These are phyloP conservation scores for Embidobia sp. DNA, from an alignment of 2,888 invertebrate species.

Conservation along the genomic window DNA sequence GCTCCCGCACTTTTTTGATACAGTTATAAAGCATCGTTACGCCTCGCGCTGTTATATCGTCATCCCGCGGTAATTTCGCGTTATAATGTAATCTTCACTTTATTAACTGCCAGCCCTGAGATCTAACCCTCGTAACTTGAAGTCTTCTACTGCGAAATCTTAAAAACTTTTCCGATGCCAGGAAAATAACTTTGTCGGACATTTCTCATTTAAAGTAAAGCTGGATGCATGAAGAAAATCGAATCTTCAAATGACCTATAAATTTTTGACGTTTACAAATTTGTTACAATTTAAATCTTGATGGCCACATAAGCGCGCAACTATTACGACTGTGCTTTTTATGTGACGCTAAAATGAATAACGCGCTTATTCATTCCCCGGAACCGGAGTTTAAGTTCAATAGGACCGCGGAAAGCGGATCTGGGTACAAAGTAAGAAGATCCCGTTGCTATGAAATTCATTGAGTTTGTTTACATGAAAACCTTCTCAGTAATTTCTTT, in stretches of 20 bases:
- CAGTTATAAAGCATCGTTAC: constrained; percentile 80
- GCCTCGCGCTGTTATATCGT: constrained; percentile 75
- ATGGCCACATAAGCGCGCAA: no score
- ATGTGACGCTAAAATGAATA: no score
- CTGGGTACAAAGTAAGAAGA: constrained; percentile 5
- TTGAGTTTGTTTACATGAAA: constrained; percentile 72
- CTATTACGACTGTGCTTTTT: no score
- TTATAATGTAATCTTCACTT: constrained; percentile 77
- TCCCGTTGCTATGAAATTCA: constrained; percentile 70
- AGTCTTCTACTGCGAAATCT: constrained; percentile 38
- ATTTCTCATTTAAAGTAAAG: no score
- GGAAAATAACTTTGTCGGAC: no score
- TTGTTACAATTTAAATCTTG: no score
- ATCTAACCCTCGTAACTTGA: constrained; percentile 46
- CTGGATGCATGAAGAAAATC: no score
- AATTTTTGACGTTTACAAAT: no score
- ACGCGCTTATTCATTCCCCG: background rate
- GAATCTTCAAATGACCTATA: no score
- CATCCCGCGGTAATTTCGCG: constrained; percentile 75
- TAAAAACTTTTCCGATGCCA: constrained; percentile 5
- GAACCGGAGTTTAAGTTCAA: constrained; percentile 25
- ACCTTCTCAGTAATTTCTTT: constrained; percentile 79
- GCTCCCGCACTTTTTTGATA: constrained; percentile 73
- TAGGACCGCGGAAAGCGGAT: constrained; percentile 15
- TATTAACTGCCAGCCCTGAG: constrained; percentile 73